Conservation (phyloP, 2,113 vertebrate genomes). For the Ameiurus melas region DNA sequence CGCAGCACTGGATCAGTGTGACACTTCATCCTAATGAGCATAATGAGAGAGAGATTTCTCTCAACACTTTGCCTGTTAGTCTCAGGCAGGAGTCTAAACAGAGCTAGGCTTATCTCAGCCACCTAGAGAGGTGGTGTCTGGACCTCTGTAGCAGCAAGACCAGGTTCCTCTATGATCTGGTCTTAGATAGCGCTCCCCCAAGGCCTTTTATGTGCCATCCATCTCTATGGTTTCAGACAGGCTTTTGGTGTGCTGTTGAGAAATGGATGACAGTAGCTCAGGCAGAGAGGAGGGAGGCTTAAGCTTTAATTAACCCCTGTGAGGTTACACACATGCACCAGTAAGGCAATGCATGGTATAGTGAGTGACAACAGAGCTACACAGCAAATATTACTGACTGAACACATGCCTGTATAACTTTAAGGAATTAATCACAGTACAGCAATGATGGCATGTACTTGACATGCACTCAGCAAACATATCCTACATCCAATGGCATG, state of each 20-base stretch:
- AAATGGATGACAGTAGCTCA: constrained; percentile 53
- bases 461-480: background rate
- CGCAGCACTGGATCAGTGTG: constrained; percentile 19
- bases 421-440: background rate
- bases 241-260: constrained; percentile 49
- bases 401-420: background rate
- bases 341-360: constrained; percentile 9
- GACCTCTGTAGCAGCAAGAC: constrained; percentile 39
- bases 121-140: constrained; percentile 52
- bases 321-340: constrained; percentile 35
- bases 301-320: constrained; percentile 55
- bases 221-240: constrained; percentile 57
- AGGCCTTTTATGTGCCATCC: constrained; percentile 54
- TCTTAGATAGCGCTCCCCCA: constrained; percentile 54
- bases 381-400: background rate
- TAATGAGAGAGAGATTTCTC: constrained; percentile 52
- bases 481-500: background rate
- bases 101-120: constrained; percentile 50
- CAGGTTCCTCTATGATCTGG: constrained; percentile 47
- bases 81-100: constrained; percentile 57
- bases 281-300: constrained; percentile 42
- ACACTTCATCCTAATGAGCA: constrained; percentile 49
- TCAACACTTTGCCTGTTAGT: constrained; percentile 46
- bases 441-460: background rate
- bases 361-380: background rate